Base-by-base conservation (phyloP, 2,113 vertebrate species). In the Muntiacus muntjak region DNA sequence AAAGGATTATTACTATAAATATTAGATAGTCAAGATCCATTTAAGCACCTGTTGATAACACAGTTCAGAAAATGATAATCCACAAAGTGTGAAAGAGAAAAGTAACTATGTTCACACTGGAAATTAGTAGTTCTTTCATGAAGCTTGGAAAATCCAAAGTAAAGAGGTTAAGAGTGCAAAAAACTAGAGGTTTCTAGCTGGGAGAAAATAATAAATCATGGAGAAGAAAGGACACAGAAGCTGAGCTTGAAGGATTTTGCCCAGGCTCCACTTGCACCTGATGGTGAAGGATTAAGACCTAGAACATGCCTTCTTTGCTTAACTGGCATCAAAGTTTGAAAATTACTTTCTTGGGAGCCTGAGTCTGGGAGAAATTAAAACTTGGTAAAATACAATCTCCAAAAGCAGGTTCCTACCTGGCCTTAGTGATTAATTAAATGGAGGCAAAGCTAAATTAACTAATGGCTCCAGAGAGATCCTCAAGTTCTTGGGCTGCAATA, bases 301-400 rank as follows among this genome's bases (percentile, higher is more conserved):
- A 43, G 40, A 81, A 30, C 17, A 52, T 45, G 6, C 57, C 10
- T 12, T 82, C 33, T 71, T 94, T 71, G 16, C 21, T 84, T 55
- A 81, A 82, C 43, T 58, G 64, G 40, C 60, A 52, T n/a, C 54
- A 25, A 52, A 95, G 30, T 50, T 97, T 64, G 57, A 36, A 74
- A 97, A 58, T 93, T 40, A 74, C 60, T 96, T 94, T 91, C 91
- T 40, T 84, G 12, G 45, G 10, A 33, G 2, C 45, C 58, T 52
- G 45, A 92, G 23, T 58, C 54, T 94, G 36, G n/a, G 47, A 95
- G 50, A 94, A 92, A 87, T 96, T 87, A 54, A 95, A 90, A 95
- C 26, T 87, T 92, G 58, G 88, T 95, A 67, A 97, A 95, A 90
- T 78, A 88, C 9, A 91, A 7, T 60, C 60, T 87, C 9, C 86